Evolutionary conservation across 2,888 invertebrate genomes (phyloP).

Genomic region (Pterostichus madidus): DNA sequence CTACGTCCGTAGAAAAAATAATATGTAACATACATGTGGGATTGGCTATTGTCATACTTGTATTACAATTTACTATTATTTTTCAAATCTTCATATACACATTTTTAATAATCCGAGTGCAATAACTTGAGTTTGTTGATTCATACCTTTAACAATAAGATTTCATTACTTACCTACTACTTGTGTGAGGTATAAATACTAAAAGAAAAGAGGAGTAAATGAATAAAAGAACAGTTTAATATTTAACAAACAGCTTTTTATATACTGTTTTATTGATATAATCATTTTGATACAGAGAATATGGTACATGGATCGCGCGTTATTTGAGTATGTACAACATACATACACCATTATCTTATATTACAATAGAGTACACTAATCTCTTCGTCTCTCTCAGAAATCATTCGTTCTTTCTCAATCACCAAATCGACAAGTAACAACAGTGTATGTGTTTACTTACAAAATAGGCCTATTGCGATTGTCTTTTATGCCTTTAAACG

Average conservation of each 20-base stretch:
- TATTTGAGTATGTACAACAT: conserved; percentile 62
- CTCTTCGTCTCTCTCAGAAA: neutral
- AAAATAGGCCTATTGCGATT: conserved; percentile 77
- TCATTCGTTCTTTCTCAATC: conserved; percentile 43
- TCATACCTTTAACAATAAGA: too few species aligned
- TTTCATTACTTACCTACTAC: too few species aligned
- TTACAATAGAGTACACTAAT: conserved; percentile 48
- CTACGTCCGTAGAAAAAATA: too few species aligned
- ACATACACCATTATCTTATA: conserved; percentile 56
- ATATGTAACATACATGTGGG: too few species aligned
- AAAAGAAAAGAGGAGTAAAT: too few species aligned
- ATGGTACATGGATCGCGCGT: conserved; percentile 66
- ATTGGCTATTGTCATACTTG: too few species aligned
- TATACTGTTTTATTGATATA: conserved; percentile 67
- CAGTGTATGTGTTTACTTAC: conserved; percentile 70
- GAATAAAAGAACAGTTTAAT: conserved; percentile 19
- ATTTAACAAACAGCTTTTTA: conserved; percentile 66
- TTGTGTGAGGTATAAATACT: neutral
- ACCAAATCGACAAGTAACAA: conserved; percentile 56
- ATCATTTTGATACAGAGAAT: conserved; percentile 65
- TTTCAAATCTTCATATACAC: too few species aligned
- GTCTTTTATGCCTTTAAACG: conserved; percentile 73
- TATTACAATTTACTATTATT: too few species aligned
- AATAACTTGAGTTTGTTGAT: too few species aligned
- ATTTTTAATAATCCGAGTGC: too few species aligned